A percentile compares a stretch with the other conserved stretches of the same genome.
These are phyloP conservation scores for Drosophila atripex DNA, from an alignment of 2,888 invertebrate species.

Conservation along the genomic window DNA sequence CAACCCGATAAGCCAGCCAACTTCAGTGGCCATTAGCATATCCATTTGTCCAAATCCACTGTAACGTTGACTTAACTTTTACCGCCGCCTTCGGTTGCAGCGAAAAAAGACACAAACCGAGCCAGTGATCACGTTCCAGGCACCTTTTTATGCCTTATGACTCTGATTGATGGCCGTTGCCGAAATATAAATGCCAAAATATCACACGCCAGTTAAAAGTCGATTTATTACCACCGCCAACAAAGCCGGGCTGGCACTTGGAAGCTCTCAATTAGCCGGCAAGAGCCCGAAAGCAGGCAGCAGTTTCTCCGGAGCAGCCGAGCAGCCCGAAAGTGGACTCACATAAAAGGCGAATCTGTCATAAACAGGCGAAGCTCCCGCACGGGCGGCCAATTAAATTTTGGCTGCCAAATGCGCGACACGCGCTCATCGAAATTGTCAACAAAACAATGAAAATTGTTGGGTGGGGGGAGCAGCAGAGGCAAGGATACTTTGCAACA, in stretches of 20 bases:
- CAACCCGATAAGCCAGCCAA: neutral
- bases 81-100: constrained; percentile 18
- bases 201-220: constrained; percentile 45
- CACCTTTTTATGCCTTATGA: constrained; percentile 52
- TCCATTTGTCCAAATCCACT: constrained; percentile 14
- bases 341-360: constrained; percentile 24
- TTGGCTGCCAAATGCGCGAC: constrained; percentile 44
- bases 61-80: constrained; percentile 19
- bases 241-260: constrained; percentile 17
- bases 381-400: constrained; percentile 57
- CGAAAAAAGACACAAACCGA: constrained; percentile 1
- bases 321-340: constrained; percentile 36
- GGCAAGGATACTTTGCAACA: neutral
- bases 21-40: constrained; percentile 17
- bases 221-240: constrained; percentile 47
- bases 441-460: constrained; percentile 8
- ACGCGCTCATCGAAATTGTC: constrained; percentile 43
- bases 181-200: constrained; percentile 67
- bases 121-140: constrained; percentile 62
- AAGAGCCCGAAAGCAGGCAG: constrained; percentile 35
- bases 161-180: constrained; percentile 60
- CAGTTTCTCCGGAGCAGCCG: neutral
- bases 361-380: constrained; percentile 34
- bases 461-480: neutral
- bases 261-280: constrained; percentile 38